Evolutionary conservation across 2,797 vertebrate species (phyloP).

Genomic region (Gobionotothen gibberifrons): DNA sequence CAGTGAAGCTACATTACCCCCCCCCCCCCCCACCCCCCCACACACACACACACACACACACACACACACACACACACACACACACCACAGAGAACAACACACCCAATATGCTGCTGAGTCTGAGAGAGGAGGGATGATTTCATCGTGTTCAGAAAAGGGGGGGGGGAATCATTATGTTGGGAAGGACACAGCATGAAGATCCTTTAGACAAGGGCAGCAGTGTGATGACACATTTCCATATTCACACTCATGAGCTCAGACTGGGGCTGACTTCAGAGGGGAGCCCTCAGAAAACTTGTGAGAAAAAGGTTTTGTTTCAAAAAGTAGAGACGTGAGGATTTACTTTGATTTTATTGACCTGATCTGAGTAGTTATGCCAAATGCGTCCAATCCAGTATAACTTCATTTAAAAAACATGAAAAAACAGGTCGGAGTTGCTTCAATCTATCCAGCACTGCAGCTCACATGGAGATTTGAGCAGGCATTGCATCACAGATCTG

Average conservation of each 20-base stretch:
- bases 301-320: background rate
- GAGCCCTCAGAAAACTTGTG: conserved; percentile 1
- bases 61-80: too few species aligned
- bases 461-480: background rate
- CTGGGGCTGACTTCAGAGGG: conserved; percentile 34
- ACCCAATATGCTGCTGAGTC: conserved; percentile 55
- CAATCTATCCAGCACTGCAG: conserved; percentile 14
- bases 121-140: conserved; percentile 53
- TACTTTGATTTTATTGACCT: conserved; percentile 20
- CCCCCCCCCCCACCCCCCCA: conserved; percentile 27
- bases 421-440: background rate
- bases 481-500: conserved; percentile 31
- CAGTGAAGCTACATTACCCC: conserved; percentile 40
- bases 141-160: conserved; percentile 52
- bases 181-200: conserved; percentile 42
- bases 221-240: conserved; percentile 59
- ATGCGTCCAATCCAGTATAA: conserved; percentile 1
- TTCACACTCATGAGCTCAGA: conserved; percentile 32
- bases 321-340: conserved; percentile 18
- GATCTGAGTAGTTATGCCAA: conserved; percentile 11
- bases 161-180: conserved; percentile 49
- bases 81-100: conserved; percentile 24
- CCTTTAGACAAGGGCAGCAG: conserved; percentile 52
- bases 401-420: conserved; percentile 2
- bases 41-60: too few species aligned